Evolutionary conservation across 2,888 invertebrate species (phyloP).

Genomic region (Tinea trinotella): DNA sequence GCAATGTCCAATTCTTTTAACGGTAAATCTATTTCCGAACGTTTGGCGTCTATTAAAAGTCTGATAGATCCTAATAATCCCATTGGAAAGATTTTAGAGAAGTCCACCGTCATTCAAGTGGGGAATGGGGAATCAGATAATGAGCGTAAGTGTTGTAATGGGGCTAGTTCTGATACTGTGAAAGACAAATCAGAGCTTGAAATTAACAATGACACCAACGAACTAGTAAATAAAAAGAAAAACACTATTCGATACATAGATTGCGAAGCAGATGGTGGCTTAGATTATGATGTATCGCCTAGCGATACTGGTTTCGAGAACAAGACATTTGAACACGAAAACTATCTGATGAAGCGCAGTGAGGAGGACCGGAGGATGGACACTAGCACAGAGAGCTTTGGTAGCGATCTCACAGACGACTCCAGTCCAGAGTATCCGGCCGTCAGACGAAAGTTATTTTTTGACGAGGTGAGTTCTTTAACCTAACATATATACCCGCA

Average conservation of each 20-base stretch:
- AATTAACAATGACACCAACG: conserved; percentile 34
- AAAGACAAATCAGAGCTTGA: conserved; percentile 35
- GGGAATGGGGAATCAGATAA: conserved; percentile 53
- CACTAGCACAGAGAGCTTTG: conserved; percentile 58
- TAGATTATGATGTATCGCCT: conserved; percentile 62
- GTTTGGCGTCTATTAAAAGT: conserved; percentile 60
- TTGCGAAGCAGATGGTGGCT: conserved; percentile 38
- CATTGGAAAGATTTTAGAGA: conserved; percentile 65
- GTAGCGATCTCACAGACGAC: conserved; percentile 56
- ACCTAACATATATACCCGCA: background rate
- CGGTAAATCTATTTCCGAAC: conserved; percentile 50
- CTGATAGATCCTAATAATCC: conserved; percentile 66
- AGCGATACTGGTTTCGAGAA: conserved; percentile 64
- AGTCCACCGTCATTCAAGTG: conserved; percentile 62
- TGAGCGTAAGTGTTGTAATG: conserved; percentile 34
- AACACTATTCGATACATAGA: conserved; percentile 53
- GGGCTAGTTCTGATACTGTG: conserved; percentile 34
- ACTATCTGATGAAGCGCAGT: conserved; percentile 56
- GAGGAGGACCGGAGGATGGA: conserved; percentile 58
- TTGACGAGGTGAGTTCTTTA: conserved; percentile 30
- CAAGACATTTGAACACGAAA: conserved; percentile 63
- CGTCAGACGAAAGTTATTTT: conserved; percentile 39
- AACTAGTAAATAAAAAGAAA: conserved; percentile 31
- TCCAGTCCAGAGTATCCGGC: conserved; percentile 54
- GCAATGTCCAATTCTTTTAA: conserved; percentile 52